These are phyloP conservation scores for Drosophila diplacantha DNA, from an alignment of 2,888 invertebrate species.

Conservation along the genomic window DNA sequence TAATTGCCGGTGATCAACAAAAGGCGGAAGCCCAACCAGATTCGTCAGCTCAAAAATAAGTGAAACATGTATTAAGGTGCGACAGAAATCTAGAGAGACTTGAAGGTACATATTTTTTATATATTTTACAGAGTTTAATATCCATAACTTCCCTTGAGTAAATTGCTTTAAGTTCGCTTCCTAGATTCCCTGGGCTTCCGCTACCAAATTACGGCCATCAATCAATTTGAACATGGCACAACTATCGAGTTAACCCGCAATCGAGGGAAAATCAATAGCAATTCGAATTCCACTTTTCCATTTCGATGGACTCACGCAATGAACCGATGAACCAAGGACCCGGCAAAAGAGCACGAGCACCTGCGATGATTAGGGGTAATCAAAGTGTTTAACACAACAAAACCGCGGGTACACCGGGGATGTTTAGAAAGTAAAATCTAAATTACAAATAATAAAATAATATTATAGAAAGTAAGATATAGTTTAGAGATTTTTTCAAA, in stretches of 20 bases:
- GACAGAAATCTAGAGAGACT: background rate
- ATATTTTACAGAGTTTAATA: background rate
- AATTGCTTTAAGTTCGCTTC: constrained; percentile 6
- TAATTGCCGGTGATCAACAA: constrained; percentile 45
- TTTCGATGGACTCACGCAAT: constrained; percentile 26
- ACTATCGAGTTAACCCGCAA: constrained; percentile 31
- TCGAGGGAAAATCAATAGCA: constrained; percentile 33
- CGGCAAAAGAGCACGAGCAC: constrained; percentile 37
- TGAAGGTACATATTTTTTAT: background rate
- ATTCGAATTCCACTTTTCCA: constrained; percentile 34
- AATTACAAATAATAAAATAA: background rate
- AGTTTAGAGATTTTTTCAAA: background rate
- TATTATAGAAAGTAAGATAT: background rate
- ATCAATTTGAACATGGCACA: constrained; percentile 45
- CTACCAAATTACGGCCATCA: constrained; percentile 56
- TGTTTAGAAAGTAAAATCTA: background rate
- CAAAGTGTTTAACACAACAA: constrained; percentile 55
- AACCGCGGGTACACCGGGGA: constrained; percentile 7
- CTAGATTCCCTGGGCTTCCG: constrained; percentile 20
- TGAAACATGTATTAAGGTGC: background rate
- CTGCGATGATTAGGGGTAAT: constrained; percentile 56
- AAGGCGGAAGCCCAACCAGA: constrained; percentile 35
- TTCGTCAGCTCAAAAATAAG: constrained; percentile 1
- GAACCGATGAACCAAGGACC: constrained; percentile 15
- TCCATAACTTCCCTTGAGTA: background rate